Percentiles rank a stretch among this genome's conserved stretches.
Evolutionary conservation across 2,888 invertebrate species (phyloP).

Genomic region (Malacosoma neustria): DNA sequence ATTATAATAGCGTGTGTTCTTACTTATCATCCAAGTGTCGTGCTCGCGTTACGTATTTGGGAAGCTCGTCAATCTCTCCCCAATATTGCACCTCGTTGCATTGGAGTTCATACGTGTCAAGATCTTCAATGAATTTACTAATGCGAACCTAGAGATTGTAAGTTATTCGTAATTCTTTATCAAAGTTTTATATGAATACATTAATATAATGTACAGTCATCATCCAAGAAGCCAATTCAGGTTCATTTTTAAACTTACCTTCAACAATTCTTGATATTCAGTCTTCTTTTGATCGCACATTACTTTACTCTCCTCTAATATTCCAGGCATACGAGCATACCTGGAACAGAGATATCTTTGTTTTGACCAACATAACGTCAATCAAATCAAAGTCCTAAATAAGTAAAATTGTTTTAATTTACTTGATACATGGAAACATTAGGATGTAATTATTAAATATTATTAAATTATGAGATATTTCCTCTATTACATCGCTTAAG

Average conservation of each 20-base stretch:
- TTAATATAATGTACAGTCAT: too few relatives aligned
- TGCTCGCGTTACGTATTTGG: conserved; percentile 88
- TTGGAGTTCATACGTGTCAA: conserved; percentile 85
- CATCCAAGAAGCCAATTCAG: too few relatives aligned
- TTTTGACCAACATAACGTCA: too few relatives aligned
- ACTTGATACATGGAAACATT: too few relatives aligned
- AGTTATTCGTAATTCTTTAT: too few relatives aligned
- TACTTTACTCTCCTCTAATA: conserved; percentile 87
- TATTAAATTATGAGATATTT: neutral
- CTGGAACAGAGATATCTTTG: too few relatives aligned
- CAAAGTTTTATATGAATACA: too few relatives aligned
- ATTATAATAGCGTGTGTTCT: too few relatives aligned
- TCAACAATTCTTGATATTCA: conserved; percentile 89
- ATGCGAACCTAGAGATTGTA: conserved; percentile 70
- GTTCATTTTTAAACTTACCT: conserved; percentile 62
- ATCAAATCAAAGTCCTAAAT: too few relatives aligned
- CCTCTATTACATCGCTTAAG: neutral
- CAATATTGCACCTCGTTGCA: conserved; percentile 90
- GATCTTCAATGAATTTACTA: conserved; percentile 86
- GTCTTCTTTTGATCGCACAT: conserved; percentile 87
- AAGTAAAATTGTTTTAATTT: too few relatives aligned
- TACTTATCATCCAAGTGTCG: conserved; percentile 82
- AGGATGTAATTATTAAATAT: too few relatives aligned
- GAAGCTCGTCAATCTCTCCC: conserved; percentile 89
- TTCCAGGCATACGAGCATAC: conserved; percentile 85